Base-by-base conservation (phyloP, 2,113 vertebrate genomes). In the Asarcornis scutulata region DNA sequence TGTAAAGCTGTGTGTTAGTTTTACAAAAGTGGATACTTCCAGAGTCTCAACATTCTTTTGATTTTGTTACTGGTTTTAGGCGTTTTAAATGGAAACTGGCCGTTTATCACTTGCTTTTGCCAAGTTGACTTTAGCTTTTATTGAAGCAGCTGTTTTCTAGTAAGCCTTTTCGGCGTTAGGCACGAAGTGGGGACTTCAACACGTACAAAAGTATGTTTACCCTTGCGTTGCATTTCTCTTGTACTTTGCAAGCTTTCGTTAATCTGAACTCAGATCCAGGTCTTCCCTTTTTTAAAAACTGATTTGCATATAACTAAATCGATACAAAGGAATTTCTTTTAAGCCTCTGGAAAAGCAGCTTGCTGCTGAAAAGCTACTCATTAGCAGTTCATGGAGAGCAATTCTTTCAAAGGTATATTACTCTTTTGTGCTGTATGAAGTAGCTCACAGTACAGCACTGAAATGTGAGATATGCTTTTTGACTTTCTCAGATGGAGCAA, bases 131-230 rank as follows among this genome's bases (percentile, higher is more conserved):
- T 84, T 44, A 80, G 69, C 62, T 97, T 97, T 95, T 92, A 22
- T 50, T 79, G 86, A 92, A 79, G 74, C 84, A 97, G 95, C 91
- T 94, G 89, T 97, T 97, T 96, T 89, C 59, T 89, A 90, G 91
- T 78, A 83, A 88, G 82, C 29, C 46, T 88, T 94, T 96, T 75
- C 69, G 73, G 73, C 64, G 38, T 74, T 88, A 78, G 88, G 91
- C 52, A 20, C 68, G 87, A 90, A 93, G 68, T 13, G n/a, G 56
- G 62, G 83, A 89, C 85, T 92, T 76, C 64, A 89, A 46, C 58
- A 77, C 78, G 67, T 72, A 72, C 40, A 83, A 58, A 97, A 97
- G 75, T 93, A 25, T 81, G 82, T 96, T 96, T 91, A 92, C 83
- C 60, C 36, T 95, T 83, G 73, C 40, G 27, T 93, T 94, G 86